Percentiles rank a stretch among this genome's conserved stretches.
phyloP scores from a whole-genome alignment of 2,113 vertebrate genomes.

The Polypterus bichir region DNA sequence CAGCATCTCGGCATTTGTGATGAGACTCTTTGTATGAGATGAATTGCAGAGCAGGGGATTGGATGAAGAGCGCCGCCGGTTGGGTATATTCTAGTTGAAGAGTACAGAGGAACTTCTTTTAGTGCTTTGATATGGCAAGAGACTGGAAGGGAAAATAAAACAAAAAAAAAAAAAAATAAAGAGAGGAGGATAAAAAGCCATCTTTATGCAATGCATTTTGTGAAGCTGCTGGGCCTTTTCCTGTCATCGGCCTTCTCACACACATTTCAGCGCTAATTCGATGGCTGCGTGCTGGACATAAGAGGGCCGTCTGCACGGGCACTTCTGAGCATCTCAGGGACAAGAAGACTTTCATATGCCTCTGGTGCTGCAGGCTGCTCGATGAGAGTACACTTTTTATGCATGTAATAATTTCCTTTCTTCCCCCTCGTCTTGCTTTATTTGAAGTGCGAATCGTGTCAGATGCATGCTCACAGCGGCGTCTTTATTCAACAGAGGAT shows the following conservation, averaged over 20 bases:
- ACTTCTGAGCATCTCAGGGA: conserved; percentile 31
- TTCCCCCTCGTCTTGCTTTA: conserved; percentile 21
- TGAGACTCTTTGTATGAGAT: conserved; percentile 20
- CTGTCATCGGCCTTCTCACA: conserved; percentile 41
- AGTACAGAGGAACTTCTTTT: conserved; percentile 23
- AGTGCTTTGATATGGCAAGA: conserved; percentile 22
- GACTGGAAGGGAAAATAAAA: conserved; percentile 8
- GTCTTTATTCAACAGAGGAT: conserved; percentile 27
- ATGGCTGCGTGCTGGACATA: conserved; percentile 13
- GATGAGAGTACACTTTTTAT: conserved; percentile 21
- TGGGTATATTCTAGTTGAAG: conserved; percentile 12
- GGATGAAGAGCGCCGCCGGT: conserved; percentile 16
- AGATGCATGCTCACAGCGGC: conserved; percentile 22
- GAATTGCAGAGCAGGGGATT: conserved; percentile 7
- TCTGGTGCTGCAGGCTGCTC: conserved; percentile 24
- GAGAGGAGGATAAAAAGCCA: conserved; percentile 1
- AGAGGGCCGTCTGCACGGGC: conserved; percentile 21
- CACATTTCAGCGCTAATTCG: conserved; percentile 26
- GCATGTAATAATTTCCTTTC: conserved; percentile 21
- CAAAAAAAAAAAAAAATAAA: conserved; percentile 20
- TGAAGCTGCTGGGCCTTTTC: conserved; percentile 38
- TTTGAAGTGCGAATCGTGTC: conserved; percentile 25
- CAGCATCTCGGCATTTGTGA: conserved; percentile 18
- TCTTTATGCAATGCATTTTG: conserved; percentile 22
- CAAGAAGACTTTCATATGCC: conserved; percentile 18